Evolutionary conservation across 1,140 invertebrate genomes (phyloP).

Genomic region (Ridgeia piscesae): DNA sequence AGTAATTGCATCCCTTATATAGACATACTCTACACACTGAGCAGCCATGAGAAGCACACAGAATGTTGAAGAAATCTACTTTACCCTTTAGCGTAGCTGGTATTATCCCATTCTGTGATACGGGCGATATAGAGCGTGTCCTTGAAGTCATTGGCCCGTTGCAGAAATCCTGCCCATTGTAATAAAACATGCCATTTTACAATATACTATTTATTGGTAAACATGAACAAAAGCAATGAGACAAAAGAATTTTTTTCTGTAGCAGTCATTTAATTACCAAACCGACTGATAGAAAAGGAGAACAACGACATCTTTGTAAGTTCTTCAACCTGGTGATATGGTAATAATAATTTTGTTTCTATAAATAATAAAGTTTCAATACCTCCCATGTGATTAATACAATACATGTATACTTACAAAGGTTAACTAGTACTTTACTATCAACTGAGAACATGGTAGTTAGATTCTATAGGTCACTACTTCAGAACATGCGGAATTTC

Average conservation of each 20-base stretch:
- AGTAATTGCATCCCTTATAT: conserved; percentile 5
- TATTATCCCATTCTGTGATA: conserved; percentile 68
- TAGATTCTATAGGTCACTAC: no score
- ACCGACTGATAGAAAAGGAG: neutral
- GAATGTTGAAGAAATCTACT: conserved; percentile 9
- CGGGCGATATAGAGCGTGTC: conserved; percentile 70
- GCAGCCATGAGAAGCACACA: conserved; percentile 6
- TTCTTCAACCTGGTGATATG: no score
- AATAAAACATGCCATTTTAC: conserved; percentile 14
- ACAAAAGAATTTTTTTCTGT: neutral
- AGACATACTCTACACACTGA: neutral
- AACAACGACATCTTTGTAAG: no score
- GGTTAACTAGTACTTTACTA: no score
- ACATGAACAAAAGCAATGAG: neutral
- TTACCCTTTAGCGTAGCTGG: conserved; percentile 66
- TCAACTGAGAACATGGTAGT: no score
- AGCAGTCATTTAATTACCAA: neutral
- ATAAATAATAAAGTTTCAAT: no score
- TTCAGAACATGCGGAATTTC: no score
- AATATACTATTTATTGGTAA: conserved; percentile 6
- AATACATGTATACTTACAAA: no score
- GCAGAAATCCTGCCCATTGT: conserved; percentile 59
- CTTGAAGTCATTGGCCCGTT: conserved; percentile 62
- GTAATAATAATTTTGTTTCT: no score
- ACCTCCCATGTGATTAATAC: no score